Conservation (phyloP, 1,140 invertebrate species). For the Agrilus planipennis region DNA sequence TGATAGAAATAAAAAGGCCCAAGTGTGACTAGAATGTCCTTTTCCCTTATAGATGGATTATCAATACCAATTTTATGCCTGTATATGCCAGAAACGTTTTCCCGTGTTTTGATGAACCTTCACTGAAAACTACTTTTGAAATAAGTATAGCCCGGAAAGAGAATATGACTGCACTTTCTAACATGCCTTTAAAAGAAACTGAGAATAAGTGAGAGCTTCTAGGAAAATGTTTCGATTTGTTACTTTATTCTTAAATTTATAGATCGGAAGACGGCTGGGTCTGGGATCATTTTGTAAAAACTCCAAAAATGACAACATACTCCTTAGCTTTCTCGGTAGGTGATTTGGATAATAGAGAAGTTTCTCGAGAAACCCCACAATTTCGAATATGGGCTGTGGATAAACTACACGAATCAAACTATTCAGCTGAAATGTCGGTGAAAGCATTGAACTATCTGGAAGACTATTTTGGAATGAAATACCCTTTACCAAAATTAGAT, state of each 20-base stretch:
- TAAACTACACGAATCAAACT: constrained; percentile 44
- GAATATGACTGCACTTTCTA: constrained; percentile 50
- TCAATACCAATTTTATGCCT: constrained; percentile 72
- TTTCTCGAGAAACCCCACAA: constrained; percentile 20
- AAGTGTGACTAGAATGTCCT: no score
- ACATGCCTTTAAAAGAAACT: constrained; percentile 42
- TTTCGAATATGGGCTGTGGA: constrained; percentile 51
- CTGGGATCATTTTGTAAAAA: constrained; percentile 44
- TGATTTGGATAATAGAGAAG: constrained; percentile 39
- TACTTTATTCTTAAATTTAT: constrained; percentile 4
- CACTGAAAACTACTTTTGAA: constrained; percentile 68
- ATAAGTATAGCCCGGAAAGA: constrained; percentile 51
- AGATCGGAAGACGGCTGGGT: constrained; percentile 28
- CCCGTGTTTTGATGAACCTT: constrained; percentile 85
- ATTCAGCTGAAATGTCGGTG: constrained; percentile 36
- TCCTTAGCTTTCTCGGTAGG: constrained; percentile 58
- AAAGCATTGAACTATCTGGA: constrained; percentile 42
- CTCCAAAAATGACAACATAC: constrained; percentile 68
- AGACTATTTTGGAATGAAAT: constrained; percentile 38
- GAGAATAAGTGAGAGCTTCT: constrained; percentile 24
- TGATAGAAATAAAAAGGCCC: constrained; percentile 3
- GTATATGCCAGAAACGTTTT: constrained; percentile 74
- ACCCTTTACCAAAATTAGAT: constrained; percentile 48
- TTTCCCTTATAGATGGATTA: constrained; percentile 27
- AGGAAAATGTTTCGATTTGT: background rate